Base-by-base conservation (phyloP, 2,888 invertebrate genomes). In the Orgyia antiqua region DNA sequence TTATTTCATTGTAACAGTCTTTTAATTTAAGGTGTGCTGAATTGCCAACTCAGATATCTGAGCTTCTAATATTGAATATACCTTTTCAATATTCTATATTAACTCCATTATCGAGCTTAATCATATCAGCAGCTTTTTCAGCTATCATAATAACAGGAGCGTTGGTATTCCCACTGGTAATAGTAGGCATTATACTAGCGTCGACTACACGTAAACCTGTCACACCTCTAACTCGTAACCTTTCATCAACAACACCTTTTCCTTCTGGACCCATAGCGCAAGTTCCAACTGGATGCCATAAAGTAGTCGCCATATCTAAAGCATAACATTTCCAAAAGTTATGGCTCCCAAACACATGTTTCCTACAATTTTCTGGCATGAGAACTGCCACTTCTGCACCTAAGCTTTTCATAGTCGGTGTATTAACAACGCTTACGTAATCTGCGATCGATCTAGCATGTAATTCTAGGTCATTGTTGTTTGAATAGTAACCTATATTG, bases 61-160 rank as follows among this genome's bases (percentile, higher is more conserved):
- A n/a, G n/a, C n/a, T n/a, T n/a, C n/a, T n/a, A n/a, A n/a, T n/a
- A n/a, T n/a, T n/a, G n/a, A n/a, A n/a, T n/a, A n/a, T n/a, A n/a
- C n/a, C n/a, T n/a, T n/a, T n/a, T n/a, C n/a, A n/a, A n/a, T n/a
- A n/a, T 24, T 24, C 9, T 20, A 27, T n/a, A 17, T 35, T 27
- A 23, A 35, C 17, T 24, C 31, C 30, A 31, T 36, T 19, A 12
- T 36, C 36, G 13, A 10, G 13, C 7, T 36, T 36, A 26, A 36
- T 36, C 29, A 36, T 31, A 23, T 31, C 36, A 11, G 10, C 45
- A 3, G 87, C 88, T 51, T 88, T 89, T 49, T 90, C 89, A 0
- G 78, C 89, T 11, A 89, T 87, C 89, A 89, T 89, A 8, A 88
- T 78, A 1, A 80, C 70, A 0, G 89, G 87, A 0, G 89, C 89